These are phyloP conservation scores for Danio tinwini DNA, from an alignment of 2,797 vertebrate genomes.

Conservation along the genomic window DNA sequence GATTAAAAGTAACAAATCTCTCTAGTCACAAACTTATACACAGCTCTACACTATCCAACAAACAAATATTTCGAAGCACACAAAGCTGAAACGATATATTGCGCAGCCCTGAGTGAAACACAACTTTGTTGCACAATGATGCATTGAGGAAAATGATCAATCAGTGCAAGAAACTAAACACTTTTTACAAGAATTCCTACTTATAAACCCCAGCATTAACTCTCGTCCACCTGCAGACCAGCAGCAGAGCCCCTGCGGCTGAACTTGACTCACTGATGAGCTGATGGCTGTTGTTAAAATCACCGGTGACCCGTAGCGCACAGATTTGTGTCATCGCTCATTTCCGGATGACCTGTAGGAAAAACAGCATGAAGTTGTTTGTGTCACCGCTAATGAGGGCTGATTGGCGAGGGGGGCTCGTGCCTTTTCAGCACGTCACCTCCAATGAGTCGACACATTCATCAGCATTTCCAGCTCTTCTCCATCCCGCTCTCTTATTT, in stretches of 20 bases:
- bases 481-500: conserved; percentile 39
- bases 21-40: no score
- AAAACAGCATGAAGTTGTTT: conserved; percentile 48
- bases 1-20: no score
- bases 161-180: no score
- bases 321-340: conserved; percentile 15
- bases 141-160: no score
- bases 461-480: conserved; percentile 39
- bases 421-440: conserved; percentile 34
- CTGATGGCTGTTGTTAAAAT: conserved; percentile 31
- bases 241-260: neutral
- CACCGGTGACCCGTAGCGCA: conserved; percentile 8
- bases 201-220: neutral
- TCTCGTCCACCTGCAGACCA: conserved; percentile 8
- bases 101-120: no score
- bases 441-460: conserved; percentile 51
- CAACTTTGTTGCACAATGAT: no score
- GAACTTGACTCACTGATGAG: conserved; percentile 7
- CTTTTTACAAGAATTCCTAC: no score
- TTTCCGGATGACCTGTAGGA: conserved; percentile 39
- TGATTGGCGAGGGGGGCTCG: conserved; percentile 41
- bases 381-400: conserved; percentile 46
- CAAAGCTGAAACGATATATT: no score
- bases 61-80: no score
- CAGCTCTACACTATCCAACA: no score